Base-by-base conservation (phyloP, 2,888 invertebrate genomes). In the Tethea ocularis region DNA sequence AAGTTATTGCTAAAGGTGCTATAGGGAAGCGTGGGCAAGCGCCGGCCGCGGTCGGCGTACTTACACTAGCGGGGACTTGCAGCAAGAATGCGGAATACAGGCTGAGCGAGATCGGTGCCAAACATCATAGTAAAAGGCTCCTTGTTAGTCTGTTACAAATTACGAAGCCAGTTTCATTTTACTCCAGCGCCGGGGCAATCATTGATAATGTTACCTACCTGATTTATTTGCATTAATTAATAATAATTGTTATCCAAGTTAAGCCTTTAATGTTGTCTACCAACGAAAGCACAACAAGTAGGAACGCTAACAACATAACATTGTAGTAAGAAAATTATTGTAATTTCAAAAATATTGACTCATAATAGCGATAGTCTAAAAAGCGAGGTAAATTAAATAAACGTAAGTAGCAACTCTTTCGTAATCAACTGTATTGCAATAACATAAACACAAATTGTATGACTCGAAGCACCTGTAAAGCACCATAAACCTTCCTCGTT, bases 51-150 rank as follows among this genome's bases (percentile, higher is more conserved):
- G n/a, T n/a, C n/a, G n/a, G n/a, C n/a, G n/a, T n/a, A n/a, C 63
- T 57, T 65, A 61, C 62, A 70, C 61, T 61, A 60, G 60, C 62
- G 24, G 59, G 51, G 62, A 67, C 63, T 69, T 64, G 68, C 58
- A 62, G 54, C 61, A 72, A 70, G 89, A 88, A 88, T 87, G 88
- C 88, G 88, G 88, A 86, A 88, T 80, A 67, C 68, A 57, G n/a
- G 46, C 46, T 46, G 20, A 46, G 46, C 63, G 62, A 74, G 73
- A 75, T 78, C 74, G 67, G 70, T 71, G 63, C 75, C 77, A 82
- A 82, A 80, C 74, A 74, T 71, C 71, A 63, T 68, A 84, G 33
- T 20, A 29, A 53, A 80, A 81, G 82, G 82, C 76, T 74, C 69
- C 66, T 73, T 77, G 74, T 75, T 63, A 61, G 68, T 67, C 71